A percentile compares a stretch with the other conserved stretches of the same genome.
phyloP scores from a whole-genome alignment of 2,888 invertebrate genomes.

The Automeris io region DNA sequence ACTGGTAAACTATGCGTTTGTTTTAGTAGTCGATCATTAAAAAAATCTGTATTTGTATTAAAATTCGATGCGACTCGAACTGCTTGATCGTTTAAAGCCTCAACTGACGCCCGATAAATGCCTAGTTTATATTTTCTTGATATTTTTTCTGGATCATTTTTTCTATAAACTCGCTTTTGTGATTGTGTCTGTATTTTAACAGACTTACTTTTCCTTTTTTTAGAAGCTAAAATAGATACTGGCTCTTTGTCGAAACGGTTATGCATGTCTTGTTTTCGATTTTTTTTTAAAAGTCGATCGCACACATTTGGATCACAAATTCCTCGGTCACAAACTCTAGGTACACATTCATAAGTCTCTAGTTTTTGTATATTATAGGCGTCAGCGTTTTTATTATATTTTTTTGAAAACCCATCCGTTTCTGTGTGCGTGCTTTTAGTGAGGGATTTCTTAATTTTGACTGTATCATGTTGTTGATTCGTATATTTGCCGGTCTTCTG shows the following conservation, averaged over 20 bases:
- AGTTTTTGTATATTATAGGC: slow-evolving; percentile 1
- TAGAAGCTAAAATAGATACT: slow-evolving; percentile 9
- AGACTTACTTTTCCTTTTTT: slow-evolving; percentile 1
- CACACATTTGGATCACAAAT: slow-evolving; percentile 21
- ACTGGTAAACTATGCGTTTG: slow-evolving; percentile 4
- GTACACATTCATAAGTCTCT: slow-evolving; percentile 19
- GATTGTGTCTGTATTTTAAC: neutral
- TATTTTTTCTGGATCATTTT: neutral
- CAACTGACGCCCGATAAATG: neutral
- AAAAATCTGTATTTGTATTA: slow-evolving; percentile 32
- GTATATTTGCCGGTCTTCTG: slow-evolving; percentile 14
- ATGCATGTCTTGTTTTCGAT: slow-evolving; percentile 11
- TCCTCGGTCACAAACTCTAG: slow-evolving; percentile 14
- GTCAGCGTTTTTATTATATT: neutral
- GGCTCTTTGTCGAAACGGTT: slow-evolving; percentile 6
- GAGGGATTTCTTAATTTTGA: too few relatives aligned
- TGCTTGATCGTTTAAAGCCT: slow-evolving; percentile 17
- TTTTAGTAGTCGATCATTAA: slow-evolving; percentile 19
- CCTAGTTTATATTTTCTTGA: neutral
- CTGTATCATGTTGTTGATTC: too few relatives aligned
- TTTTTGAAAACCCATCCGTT: neutral
- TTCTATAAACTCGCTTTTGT: neutral
- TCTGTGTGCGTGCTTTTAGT: neutral
- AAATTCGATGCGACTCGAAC: slow-evolving; percentile 31
- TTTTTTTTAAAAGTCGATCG: slow-evolving; percentile 17